Percentiles rank a stretch among this genome's conserved stretches.
phyloP scores from a whole-genome alignment of 2,888 invertebrate species.

The Matsumyia berberina region DNA sequence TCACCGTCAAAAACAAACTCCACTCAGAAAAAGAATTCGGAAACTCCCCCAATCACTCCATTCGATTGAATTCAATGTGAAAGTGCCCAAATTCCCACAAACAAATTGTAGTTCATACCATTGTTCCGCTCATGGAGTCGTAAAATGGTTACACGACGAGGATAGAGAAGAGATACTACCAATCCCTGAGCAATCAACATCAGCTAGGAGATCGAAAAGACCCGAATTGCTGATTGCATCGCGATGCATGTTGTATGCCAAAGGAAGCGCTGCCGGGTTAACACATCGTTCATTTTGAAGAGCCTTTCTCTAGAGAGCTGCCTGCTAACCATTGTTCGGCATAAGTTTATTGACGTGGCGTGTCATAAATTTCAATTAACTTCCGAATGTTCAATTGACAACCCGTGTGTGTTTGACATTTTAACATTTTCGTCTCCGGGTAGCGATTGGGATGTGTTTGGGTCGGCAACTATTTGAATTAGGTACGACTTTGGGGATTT shows the following conservation, averaged over 20 bases:
- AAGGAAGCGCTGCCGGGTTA: slow-evolving; percentile 31
- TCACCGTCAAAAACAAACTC: no score
- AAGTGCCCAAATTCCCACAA: slow-evolving; percentile 17
- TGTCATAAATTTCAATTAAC: slow-evolving; percentile 67
- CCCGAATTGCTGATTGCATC: slow-evolving; percentile 12
- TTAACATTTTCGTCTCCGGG: slow-evolving; percentile 15
- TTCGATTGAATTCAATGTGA: not conserved
- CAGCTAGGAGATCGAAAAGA: slow-evolving; percentile 15
- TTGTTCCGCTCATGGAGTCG: not conserved
- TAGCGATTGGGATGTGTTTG: not conserved
- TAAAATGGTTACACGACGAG: not conserved
- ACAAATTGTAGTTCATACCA: slow-evolving; percentile 4
- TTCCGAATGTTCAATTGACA: slow-evolving; percentile 56
- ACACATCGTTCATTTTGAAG: slow-evolving; percentile 42
- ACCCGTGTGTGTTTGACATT: slow-evolving; percentile 45
- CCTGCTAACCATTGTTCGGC: slow-evolving; percentile 55
- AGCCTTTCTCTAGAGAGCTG: slow-evolving; percentile 60
- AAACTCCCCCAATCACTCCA: not conserved
- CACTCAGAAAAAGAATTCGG: not conserved
- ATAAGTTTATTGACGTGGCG: slow-evolving; percentile 50
- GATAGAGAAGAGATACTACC: not conserved
- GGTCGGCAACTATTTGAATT: not conserved
- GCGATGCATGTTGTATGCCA: not conserved
- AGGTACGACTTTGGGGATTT: no score
- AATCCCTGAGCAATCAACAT: slow-evolving; percentile 5